A percentile compares a stretch with the other conserved stretches of the same genome.
These are phyloP conservation scores for Ceratosolen fusciceps DNA, from an alignment of 1,140 invertebrate genomes.

Conservation along the genomic window DNA sequence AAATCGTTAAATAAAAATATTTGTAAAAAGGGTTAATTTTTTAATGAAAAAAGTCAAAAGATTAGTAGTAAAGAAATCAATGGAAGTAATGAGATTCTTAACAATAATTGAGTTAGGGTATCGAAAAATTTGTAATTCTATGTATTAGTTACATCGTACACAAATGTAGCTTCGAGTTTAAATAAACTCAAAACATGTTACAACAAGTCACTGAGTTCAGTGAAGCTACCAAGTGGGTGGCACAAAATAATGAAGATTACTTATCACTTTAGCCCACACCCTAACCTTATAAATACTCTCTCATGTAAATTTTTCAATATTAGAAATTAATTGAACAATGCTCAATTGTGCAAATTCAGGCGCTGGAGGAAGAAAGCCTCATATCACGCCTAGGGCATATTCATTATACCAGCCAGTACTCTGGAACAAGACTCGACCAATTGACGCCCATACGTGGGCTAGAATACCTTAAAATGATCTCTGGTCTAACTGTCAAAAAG, in stretches of 20 bases:
- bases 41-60: too few species aligned
- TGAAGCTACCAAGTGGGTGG: not conserved
- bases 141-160: not conserved
- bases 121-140: too few species aligned
- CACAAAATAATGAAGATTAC: not conserved
- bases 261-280: not conserved
- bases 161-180: not conserved
- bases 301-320: not conserved
- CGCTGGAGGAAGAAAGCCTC: too few species aligned
- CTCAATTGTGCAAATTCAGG: not conserved
- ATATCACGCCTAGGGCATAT: constrained; percentile 16
- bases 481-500: not conserved
- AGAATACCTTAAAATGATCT: not conserved
- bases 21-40: too few species aligned
- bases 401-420: not conserved
- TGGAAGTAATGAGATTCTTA: too few species aligned
- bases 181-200: not conserved
- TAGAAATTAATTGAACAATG: constrained; percentile 17
- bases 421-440: not conserved
- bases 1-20: too few species aligned
- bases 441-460: not conserved
- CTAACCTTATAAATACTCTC: too few species aligned
- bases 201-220: not conserved
- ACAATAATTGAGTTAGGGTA: too few species aligned
- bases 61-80: too few species aligned